Conservation (phyloP, 1,140 invertebrate species). For the Trypoxylus dichotomus region DNA sequence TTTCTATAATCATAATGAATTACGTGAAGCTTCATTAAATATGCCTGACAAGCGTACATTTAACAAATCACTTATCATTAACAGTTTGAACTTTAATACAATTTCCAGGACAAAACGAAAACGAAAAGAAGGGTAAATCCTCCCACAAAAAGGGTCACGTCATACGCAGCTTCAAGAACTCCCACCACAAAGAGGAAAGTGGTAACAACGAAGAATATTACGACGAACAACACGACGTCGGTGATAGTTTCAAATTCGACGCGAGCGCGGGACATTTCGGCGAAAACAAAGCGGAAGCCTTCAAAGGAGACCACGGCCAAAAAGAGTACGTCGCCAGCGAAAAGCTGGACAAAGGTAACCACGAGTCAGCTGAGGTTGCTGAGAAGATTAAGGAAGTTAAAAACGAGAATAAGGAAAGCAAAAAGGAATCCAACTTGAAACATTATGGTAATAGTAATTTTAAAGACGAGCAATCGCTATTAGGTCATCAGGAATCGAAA, state of each 20-base stretch:
- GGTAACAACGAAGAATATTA: slow-evolving; percentile 68
- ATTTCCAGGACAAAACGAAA: slow-evolving; percentile 53
- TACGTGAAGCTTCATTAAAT: too few species aligned
- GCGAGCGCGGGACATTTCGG: slow-evolving; percentile 56
- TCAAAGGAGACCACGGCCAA: slow-evolving; percentile 61
- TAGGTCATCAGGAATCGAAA: slow-evolving; percentile 60
- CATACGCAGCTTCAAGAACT: slow-evolving; percentile 65
- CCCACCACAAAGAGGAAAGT: slow-evolving; percentile 67
- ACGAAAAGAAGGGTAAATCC: slow-evolving; percentile 57
- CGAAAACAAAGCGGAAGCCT: slow-evolving; percentile 56
- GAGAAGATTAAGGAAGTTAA: slow-evolving; percentile 59
- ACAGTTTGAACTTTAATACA: too few species aligned
- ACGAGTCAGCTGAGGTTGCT: slow-evolving; percentile 55
- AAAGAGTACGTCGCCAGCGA: slow-evolving; percentile 57
- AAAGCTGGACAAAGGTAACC: slow-evolving; percentile 59
- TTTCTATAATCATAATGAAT: too few species aligned
- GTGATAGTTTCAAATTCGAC: slow-evolving; percentile 58
- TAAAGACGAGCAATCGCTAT: slow-evolving; percentile 58
- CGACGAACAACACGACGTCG: slow-evolving; percentile 66
- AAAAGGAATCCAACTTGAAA: slow-evolving; percentile 57
- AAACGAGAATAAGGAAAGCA: slow-evolving; percentile 60
- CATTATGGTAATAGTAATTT: slow-evolving; percentile 59
- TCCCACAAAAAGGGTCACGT: slow-evolving; percentile 68
- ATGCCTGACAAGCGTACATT: too few species aligned
- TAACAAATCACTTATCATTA: too few species aligned